Evolutionary conservation across 2,113 vertebrate genomes (phyloP).

Genomic region (Oreotrochilus melanogaster): DNA sequence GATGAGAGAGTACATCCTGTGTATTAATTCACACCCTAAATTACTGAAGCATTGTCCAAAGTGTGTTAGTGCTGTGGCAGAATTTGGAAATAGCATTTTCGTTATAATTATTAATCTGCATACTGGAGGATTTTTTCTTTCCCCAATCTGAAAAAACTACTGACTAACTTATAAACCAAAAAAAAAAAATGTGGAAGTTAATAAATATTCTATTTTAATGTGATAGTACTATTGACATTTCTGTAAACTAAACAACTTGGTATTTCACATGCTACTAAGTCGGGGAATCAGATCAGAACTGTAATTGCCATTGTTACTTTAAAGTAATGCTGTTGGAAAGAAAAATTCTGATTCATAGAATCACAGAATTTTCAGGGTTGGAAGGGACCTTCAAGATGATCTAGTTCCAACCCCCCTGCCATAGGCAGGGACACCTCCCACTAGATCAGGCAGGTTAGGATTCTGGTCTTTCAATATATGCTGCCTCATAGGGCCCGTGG

Average conservation of each 20-base stretch:
- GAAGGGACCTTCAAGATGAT: too few relatives aligned
- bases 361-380: too few relatives aligned
- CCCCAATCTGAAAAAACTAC: background rate
- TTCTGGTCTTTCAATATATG: background rate
- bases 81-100: background rate
- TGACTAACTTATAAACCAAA: background rate
- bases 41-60: background rate
- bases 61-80: background rate
- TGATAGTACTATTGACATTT: background rate
- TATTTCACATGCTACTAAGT: background rate
- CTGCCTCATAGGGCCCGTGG: background rate
- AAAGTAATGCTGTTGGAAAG: background rate
- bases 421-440: too few relatives aligned
- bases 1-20: background rate
- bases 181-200: background rate
- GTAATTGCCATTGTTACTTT: background rate
- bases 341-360: background rate
- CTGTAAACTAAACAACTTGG: background rate
- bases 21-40: background rate
- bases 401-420: too few relatives aligned
- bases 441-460: background rate
- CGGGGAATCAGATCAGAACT: background rate
- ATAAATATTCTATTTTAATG: background rate
- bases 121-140: background rate
- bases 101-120: background rate